A percentile compares a stretch with the other conserved stretches of the same genome.
phyloP scores from a whole-genome alignment of 2,888 invertebrate genomes.

The Scaptomyza tumidula region DNA sequence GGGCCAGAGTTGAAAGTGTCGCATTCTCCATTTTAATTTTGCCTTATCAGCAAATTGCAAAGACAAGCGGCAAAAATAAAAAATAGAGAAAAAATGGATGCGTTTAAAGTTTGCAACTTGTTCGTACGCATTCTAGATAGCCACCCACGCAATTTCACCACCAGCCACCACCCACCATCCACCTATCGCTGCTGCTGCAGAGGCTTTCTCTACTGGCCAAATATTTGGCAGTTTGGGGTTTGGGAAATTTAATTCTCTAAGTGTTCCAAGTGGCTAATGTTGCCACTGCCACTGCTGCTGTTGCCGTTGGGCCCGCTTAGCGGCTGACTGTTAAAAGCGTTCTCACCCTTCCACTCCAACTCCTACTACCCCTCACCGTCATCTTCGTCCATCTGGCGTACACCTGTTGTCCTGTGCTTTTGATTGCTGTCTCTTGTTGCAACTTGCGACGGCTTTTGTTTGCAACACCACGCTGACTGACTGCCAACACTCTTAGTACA shows the following conservation, averaged over 20 bases:
- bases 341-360: neutral
- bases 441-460: conserved; percentile 55
- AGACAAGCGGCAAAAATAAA: conserved; percentile 33
- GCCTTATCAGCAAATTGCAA: conserved; percentile 56
- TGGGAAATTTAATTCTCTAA: conserved; percentile 55
- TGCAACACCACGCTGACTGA: conserved; percentile 53
- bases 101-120: conserved; percentile 47
- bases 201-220: conserved; percentile 6
- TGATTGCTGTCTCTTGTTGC: conserved; percentile 36
- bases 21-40: conserved; percentile 15
- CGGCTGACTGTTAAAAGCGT: conserved; percentile 26
- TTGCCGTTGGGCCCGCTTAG: neutral
- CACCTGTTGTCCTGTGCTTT: conserved; percentile 16
- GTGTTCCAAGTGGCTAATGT: conserved; percentile 46
- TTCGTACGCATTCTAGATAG: conserved; percentile 39
- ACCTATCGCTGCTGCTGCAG: too few species aligned
- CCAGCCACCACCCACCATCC: neutral
- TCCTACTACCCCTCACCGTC: too few species aligned
- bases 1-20: conserved; percentile 14
- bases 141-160: neutral
- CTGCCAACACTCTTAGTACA: conserved; percentile 18
- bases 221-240: conserved; percentile 20
- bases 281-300: neutral
- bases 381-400: conserved; percentile 1
- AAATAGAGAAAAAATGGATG: neutral